Evolutionary conservation across 2,113 vertebrate genomes (phyloP).

Genomic region (Lophochroa leadbeateri): DNA sequence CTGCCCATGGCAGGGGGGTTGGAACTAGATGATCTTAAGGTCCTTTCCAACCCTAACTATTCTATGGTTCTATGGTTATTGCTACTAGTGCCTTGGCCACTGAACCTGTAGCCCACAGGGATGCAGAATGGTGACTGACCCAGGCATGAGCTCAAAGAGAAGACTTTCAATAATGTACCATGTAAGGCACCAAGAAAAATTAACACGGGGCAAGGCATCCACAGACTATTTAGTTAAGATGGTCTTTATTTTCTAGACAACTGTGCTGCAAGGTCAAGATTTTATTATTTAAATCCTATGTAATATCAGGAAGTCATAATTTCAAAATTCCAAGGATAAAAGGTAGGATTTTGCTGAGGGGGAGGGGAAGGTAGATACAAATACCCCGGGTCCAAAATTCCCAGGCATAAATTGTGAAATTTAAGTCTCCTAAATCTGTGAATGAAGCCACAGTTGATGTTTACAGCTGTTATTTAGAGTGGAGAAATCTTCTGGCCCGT

Average conservation of each 20-base stretch:
- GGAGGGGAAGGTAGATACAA: not conserved
- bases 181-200: not conserved
- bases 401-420: constrained; percentile 25
- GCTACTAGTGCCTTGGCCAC: not conserved
- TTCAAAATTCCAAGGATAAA: constrained; percentile 23
- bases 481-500: not conserved
- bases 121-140: not conserved
- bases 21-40: not conserved
- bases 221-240: not conserved
- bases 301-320: constrained; percentile 24
- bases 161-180: not conserved
- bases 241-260: not conserved
- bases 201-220: not conserved
- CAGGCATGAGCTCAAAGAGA: not conserved
- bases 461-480: constrained; percentile 50
- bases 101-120: not conserved
- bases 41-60: not conserved
- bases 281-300: not conserved
- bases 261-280: not conserved
- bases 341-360: not conserved
- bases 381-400: not conserved
- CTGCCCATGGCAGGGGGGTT: too few species aligned
- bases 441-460: not conserved
- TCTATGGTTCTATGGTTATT: not conserved
- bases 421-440: constrained; percentile 41